A percentile compares a stretch with the other conserved stretches of the same genome.
These are phyloP conservation scores for Diploptera punctata DNA, from an alignment of 2,888 invertebrate species.

Conservation along the genomic window DNA sequence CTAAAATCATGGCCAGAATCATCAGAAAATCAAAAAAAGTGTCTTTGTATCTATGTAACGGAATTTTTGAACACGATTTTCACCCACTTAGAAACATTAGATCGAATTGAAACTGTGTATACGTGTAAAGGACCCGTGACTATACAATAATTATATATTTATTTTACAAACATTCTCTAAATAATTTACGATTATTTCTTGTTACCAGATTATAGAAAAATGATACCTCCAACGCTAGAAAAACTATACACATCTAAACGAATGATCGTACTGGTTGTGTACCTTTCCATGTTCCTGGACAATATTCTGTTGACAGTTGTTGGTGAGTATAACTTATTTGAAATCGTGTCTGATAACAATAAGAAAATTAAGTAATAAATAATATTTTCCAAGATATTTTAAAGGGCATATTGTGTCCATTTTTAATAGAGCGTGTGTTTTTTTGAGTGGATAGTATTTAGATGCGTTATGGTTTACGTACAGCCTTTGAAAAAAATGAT, in stretches of 20 bases:
- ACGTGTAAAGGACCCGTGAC: too few species aligned
- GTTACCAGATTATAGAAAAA: too few species aligned
- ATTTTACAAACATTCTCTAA: too few species aligned
- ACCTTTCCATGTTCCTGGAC: conserved; percentile 80
- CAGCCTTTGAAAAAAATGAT: neutral
- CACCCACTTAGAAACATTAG: too few species aligned
- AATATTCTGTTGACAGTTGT: conserved; percentile 88
- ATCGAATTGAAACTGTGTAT: too few species aligned
- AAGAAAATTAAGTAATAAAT: neutral
- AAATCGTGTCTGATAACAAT: conserved; percentile 14
- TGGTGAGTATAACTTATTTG: conserved; percentile 66
- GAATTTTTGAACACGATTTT: too few species aligned
- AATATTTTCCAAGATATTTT: neutral
- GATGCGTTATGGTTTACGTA: neutral
- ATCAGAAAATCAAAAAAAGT: too few species aligned
- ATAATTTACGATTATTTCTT: too few species aligned
- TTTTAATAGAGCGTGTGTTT: neutral
- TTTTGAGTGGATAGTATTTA: neutral
- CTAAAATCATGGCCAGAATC: too few species aligned
- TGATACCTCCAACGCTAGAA: neutral
- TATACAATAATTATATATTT: too few species aligned
- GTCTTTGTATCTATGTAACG: too few species aligned
- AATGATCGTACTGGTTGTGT: conserved; percentile 63
- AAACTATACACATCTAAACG: conserved; percentile 30
- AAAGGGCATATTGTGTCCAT: neutral